Evolutionary conservation across 92 coral and sea anemone genomes (phyloP), one percentile per base, ranked within the genome.

Genomic region (Porites rus): DNA sequence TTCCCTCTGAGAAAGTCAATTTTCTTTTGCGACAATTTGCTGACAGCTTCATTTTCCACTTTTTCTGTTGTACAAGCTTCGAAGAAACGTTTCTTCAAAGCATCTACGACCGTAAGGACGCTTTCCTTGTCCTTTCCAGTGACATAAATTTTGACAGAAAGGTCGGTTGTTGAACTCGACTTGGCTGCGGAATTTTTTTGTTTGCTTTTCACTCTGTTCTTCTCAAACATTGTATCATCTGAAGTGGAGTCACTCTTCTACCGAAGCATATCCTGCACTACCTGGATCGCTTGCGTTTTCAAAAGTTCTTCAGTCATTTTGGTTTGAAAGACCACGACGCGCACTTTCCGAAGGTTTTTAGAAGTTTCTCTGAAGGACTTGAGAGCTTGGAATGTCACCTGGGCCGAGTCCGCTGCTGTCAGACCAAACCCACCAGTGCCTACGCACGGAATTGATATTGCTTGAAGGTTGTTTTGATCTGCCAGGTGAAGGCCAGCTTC

Each of bases 1-100:
- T 72, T 86, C 4, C 56, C 77, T 78, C 13, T 79, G 2, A 94
- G 84, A 11, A 20, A 9, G 20, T 20, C 56, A 6, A 86, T 72
- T 25, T 94, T 93, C n/a, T 87, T 31, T 0, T 72, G 80, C n/a
- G 90, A 89, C 13, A 94, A 86, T 59, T 72, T 80, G 19, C 89
- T 78, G 0, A 86, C 88, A 13, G 77, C 79, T 2, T 94, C 90
- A 43, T 62, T 74, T 53, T 87, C 86, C 14, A 94, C 93, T 22
- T 75, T 61, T 72, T 89, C 81, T 8, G 87, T 89, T 52, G 88
- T 90, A 70, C 92, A 94, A 10, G 85, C 90, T 5, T 92, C 89
- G 8, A 92, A 65, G 67, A 84, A 84, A 53, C 82, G 67, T 63
- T 65, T 65, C 88, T 53, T 84, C 10, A 84, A 62, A 25, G 88